Conservation (phyloP, 1,140 invertebrate genomes). For the Pogonomyrmex californicus region DNA sequence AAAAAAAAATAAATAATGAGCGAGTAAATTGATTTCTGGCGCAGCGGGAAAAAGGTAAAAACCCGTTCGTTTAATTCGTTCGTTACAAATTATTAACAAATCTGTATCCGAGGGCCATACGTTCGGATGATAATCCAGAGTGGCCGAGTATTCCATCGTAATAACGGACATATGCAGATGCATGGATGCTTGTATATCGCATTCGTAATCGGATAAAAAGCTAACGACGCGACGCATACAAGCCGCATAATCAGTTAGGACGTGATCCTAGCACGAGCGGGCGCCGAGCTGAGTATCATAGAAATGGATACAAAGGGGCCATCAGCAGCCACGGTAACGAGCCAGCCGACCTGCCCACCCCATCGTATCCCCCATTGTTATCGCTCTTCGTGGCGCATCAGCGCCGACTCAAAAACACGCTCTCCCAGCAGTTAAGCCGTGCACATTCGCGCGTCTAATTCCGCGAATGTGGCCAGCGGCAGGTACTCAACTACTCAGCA, state of each 20-base stretch:
- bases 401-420: conserved; percentile 59
- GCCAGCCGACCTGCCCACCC: conserved; percentile 9
- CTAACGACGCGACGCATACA: conserved; percentile 62
- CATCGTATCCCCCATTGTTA: conserved; percentile 50
- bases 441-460: conserved; percentile 63
- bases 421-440: conserved; percentile 68
- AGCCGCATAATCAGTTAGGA: conserved; percentile 62
- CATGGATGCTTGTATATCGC: conserved; percentile 44
- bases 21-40: neutral
- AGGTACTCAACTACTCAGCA: conserved; percentile 57
- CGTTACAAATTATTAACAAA: conserved; percentile 2
- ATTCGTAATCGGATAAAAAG: conserved; percentile 65
- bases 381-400: conserved; percentile 61
- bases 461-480: conserved; percentile 56
- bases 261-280: conserved; percentile 57
- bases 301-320: conserved; percentile 63
- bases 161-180: conserved; percentile 37
- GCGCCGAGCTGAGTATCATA: conserved; percentile 47
- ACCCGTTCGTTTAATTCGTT: neutral
- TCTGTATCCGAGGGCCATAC: neutral
- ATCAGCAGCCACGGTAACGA: conserved; percentile 58
- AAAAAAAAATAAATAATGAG: neutral
- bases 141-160: conserved; percentile 1
- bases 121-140: conserved; percentile 5
- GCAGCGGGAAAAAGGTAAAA: neutral